Evolutionary conservation across 1,140 invertebrate genomes (phyloP).

Genomic region (Caenorhabditis latens): DNA sequence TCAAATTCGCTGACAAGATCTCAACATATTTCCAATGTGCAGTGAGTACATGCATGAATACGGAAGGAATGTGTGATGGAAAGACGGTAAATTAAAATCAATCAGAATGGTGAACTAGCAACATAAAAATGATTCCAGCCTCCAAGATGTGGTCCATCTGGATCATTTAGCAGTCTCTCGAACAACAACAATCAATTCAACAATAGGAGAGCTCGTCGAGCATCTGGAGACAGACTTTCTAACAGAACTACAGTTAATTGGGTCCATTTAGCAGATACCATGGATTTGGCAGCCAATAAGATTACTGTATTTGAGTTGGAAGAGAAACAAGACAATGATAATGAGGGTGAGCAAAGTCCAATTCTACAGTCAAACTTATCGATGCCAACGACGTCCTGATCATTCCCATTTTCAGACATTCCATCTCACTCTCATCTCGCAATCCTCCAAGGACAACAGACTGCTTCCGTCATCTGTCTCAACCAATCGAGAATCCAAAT

Average conservation of each 20-base stretch:
- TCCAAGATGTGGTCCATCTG: constrained; percentile 71
- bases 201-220: constrained; percentile 3
- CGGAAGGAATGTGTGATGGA: constrained; percentile 76
- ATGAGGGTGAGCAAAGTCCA: background rate
- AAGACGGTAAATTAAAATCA: constrained; percentile 71
- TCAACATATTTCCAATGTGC: constrained; percentile 77
- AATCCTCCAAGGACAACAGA: background rate
- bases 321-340: constrained; percentile 56
- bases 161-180: constrained; percentile 7
- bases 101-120: background rate
- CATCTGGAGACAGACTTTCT: background rate
- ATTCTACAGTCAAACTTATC: no score
- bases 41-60: constrained; percentile 74
- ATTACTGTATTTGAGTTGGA: constrained; percentile 77
- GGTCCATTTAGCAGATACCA: constrained; percentile 62
- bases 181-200: constrained; percentile 53
- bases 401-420: background rate
- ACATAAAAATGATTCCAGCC: constrained; percentile 67
- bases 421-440: background rate
- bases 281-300: constrained; percentile 74
- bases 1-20: constrained; percentile 68
- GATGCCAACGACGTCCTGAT: no score
- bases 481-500: constrained; percentile 4
- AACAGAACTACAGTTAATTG: background rate
- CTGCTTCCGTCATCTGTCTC: background rate